These are phyloP conservation scores for Sisyra nigra DNA, from an alignment of 2,888 invertebrate species.

Conservation along the genomic window DNA sequence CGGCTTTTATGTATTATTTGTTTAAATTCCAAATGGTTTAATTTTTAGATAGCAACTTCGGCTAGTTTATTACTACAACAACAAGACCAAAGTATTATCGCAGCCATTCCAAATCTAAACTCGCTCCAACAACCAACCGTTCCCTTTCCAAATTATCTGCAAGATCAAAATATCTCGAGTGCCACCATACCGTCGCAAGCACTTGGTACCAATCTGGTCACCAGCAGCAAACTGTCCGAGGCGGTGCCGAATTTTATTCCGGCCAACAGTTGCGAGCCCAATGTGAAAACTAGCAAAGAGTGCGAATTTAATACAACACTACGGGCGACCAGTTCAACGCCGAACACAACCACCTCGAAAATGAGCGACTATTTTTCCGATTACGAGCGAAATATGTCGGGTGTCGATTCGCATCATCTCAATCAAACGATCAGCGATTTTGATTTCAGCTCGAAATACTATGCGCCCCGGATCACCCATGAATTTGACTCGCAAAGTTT, in stretches of 20 bases:
- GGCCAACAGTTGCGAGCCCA: neutral
- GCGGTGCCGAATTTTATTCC: neutral
- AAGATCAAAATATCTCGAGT: neutral
- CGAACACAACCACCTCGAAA: neutral
- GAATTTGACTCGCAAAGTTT: neutral
- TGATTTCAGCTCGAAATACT: slow-evolving; percentile 3
- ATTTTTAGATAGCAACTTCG: too few relatives aligned
- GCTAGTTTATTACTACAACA: neutral
- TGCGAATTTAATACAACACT: neutral
- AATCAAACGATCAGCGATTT: slow-evolving; percentile 3
- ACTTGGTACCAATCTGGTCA: neutral
- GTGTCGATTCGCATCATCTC: neutral
- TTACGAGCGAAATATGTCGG: neutral
- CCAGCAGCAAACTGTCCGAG: neutral
- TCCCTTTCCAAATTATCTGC: neutral
- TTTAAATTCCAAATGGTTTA: too few relatives aligned
- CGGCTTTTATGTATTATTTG: too few relatives aligned
- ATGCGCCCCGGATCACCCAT: neutral
- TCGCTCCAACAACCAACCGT: neutral
- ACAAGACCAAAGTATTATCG: slow-evolving; percentile 6
- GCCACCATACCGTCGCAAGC: neutral
- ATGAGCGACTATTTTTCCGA: neutral
- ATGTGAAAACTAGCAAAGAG: neutral
- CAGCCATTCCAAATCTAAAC: slow-evolving; percentile 5
- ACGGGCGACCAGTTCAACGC: neutral